Conservation (phyloP, 2,888 invertebrate genomes). For the Pandemis cinnamomeana region DNA sequence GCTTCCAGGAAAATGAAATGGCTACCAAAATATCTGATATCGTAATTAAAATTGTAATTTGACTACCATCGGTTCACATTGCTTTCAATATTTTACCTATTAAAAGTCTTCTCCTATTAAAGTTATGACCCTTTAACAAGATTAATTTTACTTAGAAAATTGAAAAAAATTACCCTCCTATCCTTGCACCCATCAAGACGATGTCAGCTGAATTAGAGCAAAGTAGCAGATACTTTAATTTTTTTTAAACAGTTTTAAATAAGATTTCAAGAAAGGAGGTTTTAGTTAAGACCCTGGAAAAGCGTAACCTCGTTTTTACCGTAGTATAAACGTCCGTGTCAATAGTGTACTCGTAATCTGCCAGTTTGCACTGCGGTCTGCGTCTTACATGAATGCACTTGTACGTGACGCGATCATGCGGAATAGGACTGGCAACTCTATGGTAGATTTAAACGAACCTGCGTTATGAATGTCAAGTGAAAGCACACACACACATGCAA, state of each 20-base stretch:
- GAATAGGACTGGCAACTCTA: slow-evolving; percentile 23
- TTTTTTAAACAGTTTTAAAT: not conserved
- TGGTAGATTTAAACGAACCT: slow-evolving; percentile 23
- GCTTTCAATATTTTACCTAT: not conserved
- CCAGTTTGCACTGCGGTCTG: not conserved
- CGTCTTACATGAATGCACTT: not conserved
- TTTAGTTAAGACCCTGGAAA: not conserved
- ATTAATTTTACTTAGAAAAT: not conserved
- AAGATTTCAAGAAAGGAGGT: too few relatives aligned
- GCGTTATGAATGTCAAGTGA: too few relatives aligned
- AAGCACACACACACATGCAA: too few relatives aligned
- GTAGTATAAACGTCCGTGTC: not conserved
- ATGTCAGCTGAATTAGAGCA: not conserved
- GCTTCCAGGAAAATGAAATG: not conserved
- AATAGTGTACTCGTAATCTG: not conserved
- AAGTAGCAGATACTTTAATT: not conserved
- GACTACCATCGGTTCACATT: not conserved
- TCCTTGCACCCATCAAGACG: not conserved
- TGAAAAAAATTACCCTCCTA: not conserved
- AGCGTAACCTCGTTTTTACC: not conserved
- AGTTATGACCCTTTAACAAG: not conserved
- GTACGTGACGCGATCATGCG: slow-evolving; percentile 19
- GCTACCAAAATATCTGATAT: slow-evolving; percentile 5
- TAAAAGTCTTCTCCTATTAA: not conserved
- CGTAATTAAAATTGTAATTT: slow-evolving; percentile 1